Percentiles rank a stretch among this genome's conserved stretches.
Conservation (phyloP, 1,140 invertebrate genomes). For the Trichonephila inaurata region DNA sequence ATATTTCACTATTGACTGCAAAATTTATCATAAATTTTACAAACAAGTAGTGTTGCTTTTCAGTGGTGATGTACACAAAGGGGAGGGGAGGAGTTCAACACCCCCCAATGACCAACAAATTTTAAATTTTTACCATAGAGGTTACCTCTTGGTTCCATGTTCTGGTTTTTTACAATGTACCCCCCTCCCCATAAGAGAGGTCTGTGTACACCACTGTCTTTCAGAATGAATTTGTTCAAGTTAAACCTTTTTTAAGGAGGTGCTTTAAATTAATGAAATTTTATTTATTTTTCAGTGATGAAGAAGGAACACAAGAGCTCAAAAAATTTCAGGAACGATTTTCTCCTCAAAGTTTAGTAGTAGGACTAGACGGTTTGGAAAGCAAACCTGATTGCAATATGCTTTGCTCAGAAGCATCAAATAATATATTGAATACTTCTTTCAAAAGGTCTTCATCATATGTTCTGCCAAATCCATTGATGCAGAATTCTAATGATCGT, state of each 20-base stretch:
- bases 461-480: not conserved
- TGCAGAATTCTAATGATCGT: not conserved
- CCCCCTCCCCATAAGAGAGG: no score
- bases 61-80: no score
- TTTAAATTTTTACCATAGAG: no score
- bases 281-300: slow-evolving; percentile 81
- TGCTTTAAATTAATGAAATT: slow-evolving; percentile 34
- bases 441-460: not conserved
- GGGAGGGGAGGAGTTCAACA: no score
- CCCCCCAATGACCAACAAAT: no score
- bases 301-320: slow-evolving; percentile 86
- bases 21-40: no score
- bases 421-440: not conserved
- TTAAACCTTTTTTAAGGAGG: not conserved
- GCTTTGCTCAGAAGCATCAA: not conserved
- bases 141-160: no score
- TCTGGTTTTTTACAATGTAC: no score
- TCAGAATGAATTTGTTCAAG: not conserved
- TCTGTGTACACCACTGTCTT: no score
- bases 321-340: slow-evolving; percentile 81
- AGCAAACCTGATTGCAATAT: not conserved
- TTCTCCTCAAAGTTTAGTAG: slow-evolving; percentile 69
- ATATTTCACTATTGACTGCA: no score
- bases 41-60: no score
- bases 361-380: not conserved